Evolutionary conservation across 2,888 invertebrate genomes (phyloP), one percentile per base, ranked within the genome.

Genomic region (Lobophora halterata): DNA sequence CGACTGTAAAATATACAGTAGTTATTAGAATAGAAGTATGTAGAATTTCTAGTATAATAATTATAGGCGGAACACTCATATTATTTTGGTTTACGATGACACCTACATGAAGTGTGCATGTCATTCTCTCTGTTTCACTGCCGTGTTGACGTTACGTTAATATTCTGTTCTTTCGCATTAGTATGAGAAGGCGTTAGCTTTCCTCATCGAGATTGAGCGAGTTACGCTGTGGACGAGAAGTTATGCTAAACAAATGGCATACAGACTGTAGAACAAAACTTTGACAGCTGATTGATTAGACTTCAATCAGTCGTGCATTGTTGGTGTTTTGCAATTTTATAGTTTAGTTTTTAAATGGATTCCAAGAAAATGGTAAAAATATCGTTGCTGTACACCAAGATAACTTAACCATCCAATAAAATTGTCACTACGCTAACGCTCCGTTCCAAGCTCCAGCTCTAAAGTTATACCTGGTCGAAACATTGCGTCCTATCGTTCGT

Each of bases 331-430:
- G 59, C 52, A 56, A 60, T 50, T 67, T 58, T 60, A n/a, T 64
- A 62, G 61, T 52, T 59, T 65, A 61, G 71, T 61, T 44, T 36
- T 30, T 66, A 86, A 83, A 87, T 83, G 61, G 77, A 67, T 58
- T 66, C 80, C 54, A 80, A 80, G 62, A 85, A 81, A 75, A 71
- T 88, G 85, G 87, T 88, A 82, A 73, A 55, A 44, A 48, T 47
- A 18, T 24, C n/a, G 3, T 3, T 5, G 26, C 11, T 23, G 2
- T 7, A 23, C 17, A 29, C 17, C 11, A 13, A 8, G 23, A 3
- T 17, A 10, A 7, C 10, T 14, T 19, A 14, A 1, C 6, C 11
- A 13, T 23, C 10, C 9, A n/a, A 17, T 29, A 23, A 37, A 43
- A 33, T 34, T 29, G 1, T 1, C 13, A 18, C 18, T 7, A 8